Evolutionary conservation across 1,140 invertebrate species (phyloP).

Genomic region (Ericerus pela): DNA sequence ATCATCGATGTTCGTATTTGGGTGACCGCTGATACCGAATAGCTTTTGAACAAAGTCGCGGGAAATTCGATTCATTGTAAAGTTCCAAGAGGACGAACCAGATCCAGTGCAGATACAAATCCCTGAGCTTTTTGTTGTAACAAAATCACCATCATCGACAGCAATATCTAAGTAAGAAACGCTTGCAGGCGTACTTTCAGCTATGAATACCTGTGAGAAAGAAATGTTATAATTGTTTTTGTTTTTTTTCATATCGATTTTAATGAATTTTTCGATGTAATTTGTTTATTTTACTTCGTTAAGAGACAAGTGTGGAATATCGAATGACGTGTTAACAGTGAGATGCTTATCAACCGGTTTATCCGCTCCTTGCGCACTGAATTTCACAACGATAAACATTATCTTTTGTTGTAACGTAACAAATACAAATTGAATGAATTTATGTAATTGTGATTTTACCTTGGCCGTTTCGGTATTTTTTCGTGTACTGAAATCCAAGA

Average conservation of each 20-base stretch:
- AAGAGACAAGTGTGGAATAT: neutral
- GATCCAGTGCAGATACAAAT: conserved; percentile 91
- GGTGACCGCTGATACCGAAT: conserved; percentile 30
- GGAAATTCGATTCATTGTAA: conserved; percentile 84
- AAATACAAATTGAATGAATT: no score
- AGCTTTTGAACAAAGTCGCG: conserved; percentile 60
- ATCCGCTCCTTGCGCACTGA: no score
- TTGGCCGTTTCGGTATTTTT: no score
- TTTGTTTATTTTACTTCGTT: neutral
- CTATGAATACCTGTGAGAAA: conserved; percentile 1
- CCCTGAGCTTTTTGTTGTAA: conserved; percentile 83
- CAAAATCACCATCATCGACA: conserved; percentile 38
- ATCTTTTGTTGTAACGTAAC: no score
- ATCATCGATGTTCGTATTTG: neutral
- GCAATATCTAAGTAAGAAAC: neutral
- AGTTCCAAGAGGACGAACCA: conserved; percentile 94
- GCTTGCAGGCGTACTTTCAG: neutral
- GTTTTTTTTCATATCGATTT: no score
- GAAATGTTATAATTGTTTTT: no score
- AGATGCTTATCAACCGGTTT: neutral
- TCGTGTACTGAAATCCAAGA: neutral
- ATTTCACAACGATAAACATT: no score
- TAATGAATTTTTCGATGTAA: no score
- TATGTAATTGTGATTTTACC: no score
- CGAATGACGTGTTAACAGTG: neutral